Evolutionary conservation across 2,113 vertebrate genomes (phyloP), one percentile per base, ranked within the genome.

Genomic region (Jacana jacana): DNA sequence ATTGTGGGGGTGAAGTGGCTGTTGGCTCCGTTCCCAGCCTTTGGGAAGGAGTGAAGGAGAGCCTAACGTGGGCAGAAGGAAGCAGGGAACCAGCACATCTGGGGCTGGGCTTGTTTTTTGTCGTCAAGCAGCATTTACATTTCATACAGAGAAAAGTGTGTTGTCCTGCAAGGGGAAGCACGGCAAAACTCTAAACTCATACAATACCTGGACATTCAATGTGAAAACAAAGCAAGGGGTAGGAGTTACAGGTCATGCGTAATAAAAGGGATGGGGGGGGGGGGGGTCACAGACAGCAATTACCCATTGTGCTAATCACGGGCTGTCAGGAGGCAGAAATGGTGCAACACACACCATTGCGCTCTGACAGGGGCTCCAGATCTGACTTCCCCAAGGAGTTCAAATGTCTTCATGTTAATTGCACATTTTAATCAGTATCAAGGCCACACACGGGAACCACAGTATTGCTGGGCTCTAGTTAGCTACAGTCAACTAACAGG

Each of bases 401-500:
- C 82, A 88, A 80, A 88, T 10, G 28, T 88, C 80, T 86, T 78
- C 73, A 49, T 6, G 52, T 58, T 89, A 93, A 90, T 97, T 97
- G 93, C 96, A 97, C 93, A 40, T 96, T 97, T 94, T 89, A 91
- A 97, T 82, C 80, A 81, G 81, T 73, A 92, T 88, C 78, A 96
- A 97, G 96, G 95, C 89, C 94, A 95, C 88, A 95, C 88, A 66
- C 37, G 42, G 94, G 82, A 88, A 92, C 86, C 93, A 95, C 84
- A 90, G 94, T 88, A 96, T 91, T 94, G 92, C 93, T 93, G 93
- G 95, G 94, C 91, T 95, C 92, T 84, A 88, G 49, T 89, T 96
- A 33, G 71, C 95, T 97, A 95, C 96, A 95, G 94, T 94, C 94
- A 95, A 94, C 89, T 94, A 91, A 92, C 0, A 25, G 71, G 86